Percentiles rank a stretch among this genome's conserved stretches.
phyloP scores from a whole-genome alignment of 30 jellyfish, hydroid and myxozoan genomes.

The Pelagia noctiluca region DNA sequence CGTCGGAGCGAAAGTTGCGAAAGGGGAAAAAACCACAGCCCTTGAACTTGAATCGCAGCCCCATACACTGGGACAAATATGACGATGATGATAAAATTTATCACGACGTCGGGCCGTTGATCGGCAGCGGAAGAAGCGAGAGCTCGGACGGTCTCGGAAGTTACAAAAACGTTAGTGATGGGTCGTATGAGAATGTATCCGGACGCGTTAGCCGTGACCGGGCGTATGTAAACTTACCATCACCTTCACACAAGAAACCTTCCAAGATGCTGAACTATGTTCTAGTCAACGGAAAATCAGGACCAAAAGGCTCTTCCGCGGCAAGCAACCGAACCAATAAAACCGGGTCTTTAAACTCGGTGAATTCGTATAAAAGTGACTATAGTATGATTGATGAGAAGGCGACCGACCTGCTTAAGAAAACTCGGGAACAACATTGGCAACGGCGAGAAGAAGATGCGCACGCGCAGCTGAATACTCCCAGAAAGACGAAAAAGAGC shows the following conservation, averaged over 20 bases:
- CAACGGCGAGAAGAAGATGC: slow-evolving; percentile 82
- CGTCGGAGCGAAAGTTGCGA: slow-evolving; percentile 44
- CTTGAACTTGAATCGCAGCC: slow-evolving; percentile 33
- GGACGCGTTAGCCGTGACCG: slow-evolving; percentile 67
- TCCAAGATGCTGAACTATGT: slow-evolving; percentile 69
- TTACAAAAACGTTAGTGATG: slow-evolving; percentile 64
- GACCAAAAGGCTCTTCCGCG: slow-evolving; percentile 43
- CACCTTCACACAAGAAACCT: slow-evolving; percentile 72
- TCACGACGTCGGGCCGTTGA: slow-evolving; percentile 79
- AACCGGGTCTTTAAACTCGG: slow-evolving; percentile 53
- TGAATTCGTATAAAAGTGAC: slow-evolving; percentile 60
- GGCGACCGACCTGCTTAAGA: slow-evolving; percentile 68
- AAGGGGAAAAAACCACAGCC: slow-evolving; percentile 74
- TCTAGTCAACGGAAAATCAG: slow-evolving; percentile 57
- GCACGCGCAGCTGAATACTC: slow-evolving; percentile 54
- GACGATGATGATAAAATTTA: slow-evolving; percentile 89
- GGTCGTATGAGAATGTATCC: slow-evolving; percentile 83
- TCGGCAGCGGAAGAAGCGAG: slow-evolving; percentile 42
- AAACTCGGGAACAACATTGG: slow-evolving; percentile 80
- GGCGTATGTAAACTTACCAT: slow-evolving; percentile 76
- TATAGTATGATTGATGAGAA: slow-evolving; percentile 86
- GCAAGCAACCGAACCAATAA: slow-evolving; percentile 34
- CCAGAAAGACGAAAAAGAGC: slow-evolving; percentile 38
- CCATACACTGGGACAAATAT: slow-evolving; percentile 67
- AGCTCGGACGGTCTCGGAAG: slow-evolving; percentile 53